Evolutionary conservation across 2,113 vertebrate species (phyloP).

Genomic region (Podarcis muralis): DNA sequence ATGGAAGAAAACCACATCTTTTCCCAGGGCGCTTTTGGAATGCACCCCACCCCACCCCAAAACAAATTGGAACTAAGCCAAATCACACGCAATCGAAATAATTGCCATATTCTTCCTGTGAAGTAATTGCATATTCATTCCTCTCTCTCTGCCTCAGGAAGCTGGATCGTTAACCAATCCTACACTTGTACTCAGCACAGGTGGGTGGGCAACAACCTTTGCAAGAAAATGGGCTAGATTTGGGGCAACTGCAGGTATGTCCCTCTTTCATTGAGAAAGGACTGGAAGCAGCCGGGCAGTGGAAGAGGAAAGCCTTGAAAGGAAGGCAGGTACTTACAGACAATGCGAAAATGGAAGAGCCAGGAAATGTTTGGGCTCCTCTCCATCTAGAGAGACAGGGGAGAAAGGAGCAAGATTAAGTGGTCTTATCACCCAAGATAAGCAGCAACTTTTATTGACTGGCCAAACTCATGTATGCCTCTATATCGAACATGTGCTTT

Average conservation of each 20-base stretch:
- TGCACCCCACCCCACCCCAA: too few relatives aligned
- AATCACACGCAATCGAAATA: too few relatives aligned
- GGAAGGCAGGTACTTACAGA: slow-evolving; percentile 83
- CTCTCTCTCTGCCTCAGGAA: too few relatives aligned
- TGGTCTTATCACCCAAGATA: neutral
- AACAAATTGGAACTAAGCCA: too few relatives aligned
- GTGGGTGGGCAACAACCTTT: too few relatives aligned
- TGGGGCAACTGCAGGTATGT: neutral
- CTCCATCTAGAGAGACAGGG: slow-evolving; percentile 79
- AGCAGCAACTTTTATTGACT: neutral
- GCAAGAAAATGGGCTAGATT: too few relatives aligned
- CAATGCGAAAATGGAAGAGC: slow-evolving; percentile 93
- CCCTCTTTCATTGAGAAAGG: neutral
- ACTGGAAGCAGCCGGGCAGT: neutral
- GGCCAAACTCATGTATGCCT: neutral
- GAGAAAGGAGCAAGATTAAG: neutral
- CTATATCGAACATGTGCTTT: neutral
- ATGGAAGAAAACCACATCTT: too few relatives aligned
- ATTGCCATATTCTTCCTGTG: too few relatives aligned
- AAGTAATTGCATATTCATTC: too few relatives aligned
- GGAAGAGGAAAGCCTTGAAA: neutral
- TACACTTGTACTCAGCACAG: neutral
- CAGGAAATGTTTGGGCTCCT: slow-evolving; percentile 97
- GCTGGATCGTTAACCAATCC: too few relatives aligned
- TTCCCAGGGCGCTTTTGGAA: too few relatives aligned